Evolutionary conservation across 1,140 invertebrate genomes (phyloP), one percentile per base, ranked within the genome.

Genomic region (Drosophila rufa): DNA sequence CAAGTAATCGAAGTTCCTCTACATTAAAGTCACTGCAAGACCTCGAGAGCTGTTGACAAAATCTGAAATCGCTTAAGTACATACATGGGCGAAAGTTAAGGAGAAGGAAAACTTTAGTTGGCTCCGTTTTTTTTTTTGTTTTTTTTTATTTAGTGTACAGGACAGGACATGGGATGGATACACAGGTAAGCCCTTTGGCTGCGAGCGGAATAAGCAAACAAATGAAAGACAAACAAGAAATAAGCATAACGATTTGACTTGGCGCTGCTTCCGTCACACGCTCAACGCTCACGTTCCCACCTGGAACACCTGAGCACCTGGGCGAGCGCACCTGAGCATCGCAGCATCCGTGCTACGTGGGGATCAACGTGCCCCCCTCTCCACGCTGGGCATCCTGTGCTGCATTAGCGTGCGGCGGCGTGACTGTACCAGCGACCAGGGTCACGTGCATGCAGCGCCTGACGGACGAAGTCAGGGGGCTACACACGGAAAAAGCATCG

Each of bases 181-280:
- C 33, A 36, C 51, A 22, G 36, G 53, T 56, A 73, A 50, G 12
- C 30, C 53, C 53, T 58, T 68, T 27, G 25, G 50, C 36, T 47
- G 62, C 17, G n/a, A 51, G 40, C 25, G 40, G 60, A 46, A 43
- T 65, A 75, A 60, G 61, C 64, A 66, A 67, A 67, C 51, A 67
- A 71, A 67, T 67, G 40, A 64, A 77, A 77, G 53, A 68, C 60
- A 81, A 82, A 78, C 68, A 77, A 64, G 59, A 48, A 82, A 75
- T 75, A 79, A 82, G 67, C 80, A 82, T 79, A 82, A 79, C 81
- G 75, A 82, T 82, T 82, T 79, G 79, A 61, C 62, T 82, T 82
- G 74, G 51, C 73, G 79, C 77, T 74, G 79, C 38, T 75, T 60
- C 56, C 58, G 47, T 33, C 58, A 60, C 50, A 36, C 25, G 30